Base-by-base conservation (phyloP, 1,140 invertebrate species). In the Trypoxylus dichotomus region DNA sequence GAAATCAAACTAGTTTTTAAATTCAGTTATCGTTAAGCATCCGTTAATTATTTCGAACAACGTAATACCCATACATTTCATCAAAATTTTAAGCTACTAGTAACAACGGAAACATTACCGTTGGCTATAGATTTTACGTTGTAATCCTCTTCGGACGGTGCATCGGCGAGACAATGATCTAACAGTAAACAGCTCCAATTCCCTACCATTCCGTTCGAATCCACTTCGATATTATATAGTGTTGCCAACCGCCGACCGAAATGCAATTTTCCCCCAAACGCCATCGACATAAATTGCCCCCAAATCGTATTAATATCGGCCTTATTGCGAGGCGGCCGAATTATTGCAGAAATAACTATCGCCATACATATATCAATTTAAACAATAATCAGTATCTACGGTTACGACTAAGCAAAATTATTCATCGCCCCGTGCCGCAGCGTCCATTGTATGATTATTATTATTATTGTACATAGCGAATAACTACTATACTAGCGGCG, bases 381-480 rank as follows among this genome's bases (percentile, higher is more conserved):
- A 75, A 75, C 74, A 75, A 75, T 75, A 75, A 75, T 75, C 74
- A 75, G 74, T 75, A 75, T 75, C 74, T 75, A 54, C 37, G 74
- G 43, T 75, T 75, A 75, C 74, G 74, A 21, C 37, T 42, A 75
- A 75, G 74, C 74, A 47, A 54, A 54, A 75, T 75, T 75, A 75
- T 75, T 75, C 74, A 75, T 75, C 74, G 74, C 37, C 37, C 71
- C 2, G 71, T 73, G 11, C n/a, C 71, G 27, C 37, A n/a, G 71
- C 71, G 7, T 25, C 71, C 71, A 73, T 73, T 37, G 71, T 73
- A 63, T 63, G 2, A 63, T 63, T 63, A 63, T 63, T 63, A 63
- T 63, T 63, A 63, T 63, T 63, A 63, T 63, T 63, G 60, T 63
- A 63, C 21, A 27, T 63, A 63, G 21, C 24, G 19, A 24, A 63